Base-by-base conservation (phyloP, 2,797 vertebrate species). In the Spinus pinus region DNA sequence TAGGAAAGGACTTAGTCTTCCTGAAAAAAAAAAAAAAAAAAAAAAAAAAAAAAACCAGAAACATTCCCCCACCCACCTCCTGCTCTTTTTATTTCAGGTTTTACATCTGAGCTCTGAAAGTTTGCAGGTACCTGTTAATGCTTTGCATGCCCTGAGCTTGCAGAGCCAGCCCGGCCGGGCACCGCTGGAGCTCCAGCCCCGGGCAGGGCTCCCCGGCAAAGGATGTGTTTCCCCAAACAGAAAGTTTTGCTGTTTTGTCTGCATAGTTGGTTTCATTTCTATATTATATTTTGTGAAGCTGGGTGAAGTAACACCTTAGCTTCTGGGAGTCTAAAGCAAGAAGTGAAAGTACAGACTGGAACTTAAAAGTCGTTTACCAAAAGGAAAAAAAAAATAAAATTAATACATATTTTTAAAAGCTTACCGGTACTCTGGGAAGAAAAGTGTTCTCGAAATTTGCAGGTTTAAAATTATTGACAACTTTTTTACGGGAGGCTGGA, bases 331-430 rank as follows among this genome's bases (percentile, higher is more conserved):
- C 96, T 97, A 97, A 97, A 97, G 97, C 97, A 98, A 98, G 98
- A 98, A 98, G 97, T 98, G 98, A 98, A 98, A 98, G 98, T 98
- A 97, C 85, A 96, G 96, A 91, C 94, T 98, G 97, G 96, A 97
- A 98, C 97, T 98, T 97, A 69, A 92, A 96, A 98, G 96, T 97
- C 97, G 88, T 96, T 98, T 97, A 97, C 81, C 94, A 96, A 96
- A 96, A 94, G 74, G 2, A 54, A 49, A 66, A 72, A 28, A 39
- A 10, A 10, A 10, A 7, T 37, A 44, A 22, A 64, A 49, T 51
- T 33, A 53, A 50, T 30, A 2, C 2, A 18, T 39, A 39, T 62
- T 39, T 66, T 47, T 23, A 19, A 85, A 91, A 64, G 30, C 79
- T 39, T 81, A 30, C 51, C 74, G 41, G 82, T 93, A 73, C 56